These are phyloP conservation scores for Perodicticus potto DNA, from an alignment of 2,797 vertebrate species.

Conservation along the genomic window DNA sequence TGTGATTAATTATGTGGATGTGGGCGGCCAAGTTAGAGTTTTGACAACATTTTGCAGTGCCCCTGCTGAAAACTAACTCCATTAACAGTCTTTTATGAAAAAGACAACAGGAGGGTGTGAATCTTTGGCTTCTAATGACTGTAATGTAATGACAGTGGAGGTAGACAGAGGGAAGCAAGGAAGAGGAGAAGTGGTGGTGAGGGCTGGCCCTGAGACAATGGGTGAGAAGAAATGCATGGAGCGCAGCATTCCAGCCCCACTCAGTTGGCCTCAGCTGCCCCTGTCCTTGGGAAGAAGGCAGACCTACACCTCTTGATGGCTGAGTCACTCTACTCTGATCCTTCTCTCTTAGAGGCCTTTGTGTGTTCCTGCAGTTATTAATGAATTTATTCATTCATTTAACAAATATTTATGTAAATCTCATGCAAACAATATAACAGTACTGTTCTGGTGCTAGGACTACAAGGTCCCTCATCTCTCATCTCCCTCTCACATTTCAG, in stretches of 20 bases:
- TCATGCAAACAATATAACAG: not conserved
- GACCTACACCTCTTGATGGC: not conserved
- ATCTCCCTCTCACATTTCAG: not conserved
- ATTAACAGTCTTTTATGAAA: conserved; percentile 56
- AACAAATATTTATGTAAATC: conserved; percentile 50
- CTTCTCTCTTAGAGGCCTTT: not conserved
- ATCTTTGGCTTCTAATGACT: conserved; percentile 30
- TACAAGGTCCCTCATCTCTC: not conserved
- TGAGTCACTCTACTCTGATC: not conserved
- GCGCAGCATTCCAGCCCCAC: not conserved
- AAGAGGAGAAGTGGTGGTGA: too few species aligned
- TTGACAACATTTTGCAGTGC: conserved; percentile 15
- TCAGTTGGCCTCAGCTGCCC: not conserved
- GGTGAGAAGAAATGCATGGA: not conserved
- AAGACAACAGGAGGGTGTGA: conserved; percentile 30
- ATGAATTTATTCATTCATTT: conserved; percentile 51
- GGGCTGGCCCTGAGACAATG: not conserved
- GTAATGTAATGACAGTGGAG: not conserved
- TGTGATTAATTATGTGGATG: conserved; percentile 56
- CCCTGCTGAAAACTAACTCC: conserved; percentile 44
- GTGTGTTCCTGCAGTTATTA: not conserved
- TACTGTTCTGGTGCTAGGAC: not conserved
- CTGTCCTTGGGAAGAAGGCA: not conserved
- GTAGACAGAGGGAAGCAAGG: not conserved
- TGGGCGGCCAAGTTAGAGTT: conserved; percentile 40